Evolutionary conservation across 2,888 invertebrate genomes (phyloP).

Genomic region (Limnephilus lunatus): DNA sequence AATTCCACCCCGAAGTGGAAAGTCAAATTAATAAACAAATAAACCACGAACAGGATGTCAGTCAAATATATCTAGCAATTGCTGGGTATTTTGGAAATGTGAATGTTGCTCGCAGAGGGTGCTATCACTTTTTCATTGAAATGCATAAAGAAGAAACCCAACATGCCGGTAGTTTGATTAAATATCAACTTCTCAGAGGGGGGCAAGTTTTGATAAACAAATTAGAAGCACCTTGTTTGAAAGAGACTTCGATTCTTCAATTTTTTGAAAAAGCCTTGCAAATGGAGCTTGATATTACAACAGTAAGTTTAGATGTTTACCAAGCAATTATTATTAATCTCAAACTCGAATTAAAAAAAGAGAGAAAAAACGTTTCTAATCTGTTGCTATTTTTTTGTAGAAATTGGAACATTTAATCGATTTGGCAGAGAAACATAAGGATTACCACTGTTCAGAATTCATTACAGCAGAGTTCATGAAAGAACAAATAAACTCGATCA

Average conservation of each 20-base stretch:
- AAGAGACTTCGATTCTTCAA: conserved; percentile 69
- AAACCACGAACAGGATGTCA: conserved; percentile 78
- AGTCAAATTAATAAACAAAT: conserved; percentile 77
- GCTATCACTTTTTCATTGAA: conserved; percentile 72
- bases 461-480: conserved; percentile 76
- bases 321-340: not conserved
- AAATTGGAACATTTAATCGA: conserved; percentile 70
- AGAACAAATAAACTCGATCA: conserved; percentile 73
- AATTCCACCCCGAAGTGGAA: conserved; percentile 69
- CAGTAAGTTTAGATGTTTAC: conserved; percentile 66
- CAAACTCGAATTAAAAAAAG: not conserved
- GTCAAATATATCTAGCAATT: conserved; percentile 80
- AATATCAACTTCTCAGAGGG: conserved; percentile 75
- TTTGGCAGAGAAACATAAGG: conserved; percentile 73
- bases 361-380: not conserved
- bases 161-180: conserved; percentile 72
- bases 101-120: conserved; percentile 66
- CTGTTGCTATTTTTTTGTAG: conserved; percentile 40
- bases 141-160: conserved; percentile 76
- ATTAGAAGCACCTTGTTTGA: conserved; percentile 24
- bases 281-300: conserved; percentile 70
- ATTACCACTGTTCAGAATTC: conserved; percentile 76
- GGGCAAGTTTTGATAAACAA: conserved; percentile 72
- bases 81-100: conserved; percentile 73
- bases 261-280: conserved; percentile 71